A percentile compares a stretch with the other conserved stretches of the same genome.
Conservation (phyloP, 2,113 vertebrate species). For the Clarias magur region DNA sequence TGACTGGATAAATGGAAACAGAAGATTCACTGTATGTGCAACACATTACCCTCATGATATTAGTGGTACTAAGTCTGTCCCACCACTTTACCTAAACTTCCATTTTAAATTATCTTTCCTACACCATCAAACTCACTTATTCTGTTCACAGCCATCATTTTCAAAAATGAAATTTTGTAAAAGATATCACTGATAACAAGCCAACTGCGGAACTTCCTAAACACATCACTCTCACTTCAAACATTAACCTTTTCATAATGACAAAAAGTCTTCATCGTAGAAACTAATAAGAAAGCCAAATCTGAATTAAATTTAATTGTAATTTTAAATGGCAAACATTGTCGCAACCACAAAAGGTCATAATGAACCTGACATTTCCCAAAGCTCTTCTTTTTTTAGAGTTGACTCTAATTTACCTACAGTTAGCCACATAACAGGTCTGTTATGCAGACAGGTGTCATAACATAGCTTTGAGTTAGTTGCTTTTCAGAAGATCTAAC, state of each 20-base stretch:
- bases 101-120: neutral
- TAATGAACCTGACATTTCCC: neutral
- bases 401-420: neutral
- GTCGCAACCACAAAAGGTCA: neutral
- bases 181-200: neutral
- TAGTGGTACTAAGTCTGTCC: neutral
- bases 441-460: neutral
- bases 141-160: neutral
- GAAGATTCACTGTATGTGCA: neutral
- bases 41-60: neutral
- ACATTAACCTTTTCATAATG: neutral
- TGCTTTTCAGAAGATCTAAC: neutral
- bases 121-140: neutral
- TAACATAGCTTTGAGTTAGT: constrained; percentile 9
- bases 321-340: neutral
- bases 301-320: neutral
- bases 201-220: neutral
- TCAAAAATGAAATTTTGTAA: constrained; percentile 4
- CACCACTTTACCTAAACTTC: neutral
- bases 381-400: neutral
- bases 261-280: neutral
- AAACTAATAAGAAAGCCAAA: neutral
- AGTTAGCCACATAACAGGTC: neutral
- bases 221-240: neutral
- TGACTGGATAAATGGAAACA: neutral